Percentiles rank a stretch among this genome's conserved stretches.
phyloP scores from a whole-genome alignment of 2,797 vertebrate species.

The Jordanella pulchra region DNA sequence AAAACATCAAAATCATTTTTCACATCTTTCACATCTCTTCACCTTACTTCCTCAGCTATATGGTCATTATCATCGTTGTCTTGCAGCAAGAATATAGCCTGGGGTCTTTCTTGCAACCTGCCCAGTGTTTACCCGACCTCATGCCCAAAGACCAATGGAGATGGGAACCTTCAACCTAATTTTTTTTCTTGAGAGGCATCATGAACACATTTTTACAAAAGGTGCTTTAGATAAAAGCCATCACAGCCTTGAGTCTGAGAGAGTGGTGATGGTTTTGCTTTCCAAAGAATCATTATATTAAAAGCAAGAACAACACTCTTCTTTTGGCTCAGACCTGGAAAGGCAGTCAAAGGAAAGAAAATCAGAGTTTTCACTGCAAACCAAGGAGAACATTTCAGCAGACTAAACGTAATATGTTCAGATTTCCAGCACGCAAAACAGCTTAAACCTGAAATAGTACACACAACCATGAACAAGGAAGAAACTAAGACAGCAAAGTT shows the following conservation, averaged over 20 bases:
- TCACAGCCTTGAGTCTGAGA: neutral
- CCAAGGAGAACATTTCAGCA: neutral
- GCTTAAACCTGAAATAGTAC: slow-evolving; percentile 43
- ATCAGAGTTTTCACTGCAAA: slow-evolving; percentile 49
- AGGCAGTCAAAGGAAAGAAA: slow-evolving; percentile 42
- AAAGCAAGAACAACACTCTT: neutral
- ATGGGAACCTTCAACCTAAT: neutral
- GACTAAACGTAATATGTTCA: slow-evolving; percentile 49
- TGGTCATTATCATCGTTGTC: neutral
- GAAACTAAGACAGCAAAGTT: slow-evolving; percentile 17
- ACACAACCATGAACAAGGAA: slow-evolving; percentile 24
- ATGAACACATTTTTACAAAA: neutral
- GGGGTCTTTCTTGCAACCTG: neutral
- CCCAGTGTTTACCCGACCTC: neutral
- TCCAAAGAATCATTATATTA: slow-evolving; percentile 3
- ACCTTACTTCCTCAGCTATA: neutral
- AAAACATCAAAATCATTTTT: no score
- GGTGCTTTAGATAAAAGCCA: neutral
- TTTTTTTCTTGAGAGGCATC: neutral
- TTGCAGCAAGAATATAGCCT: neutral
- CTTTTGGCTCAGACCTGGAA: slow-evolving; percentile 25
- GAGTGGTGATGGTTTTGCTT: neutral
- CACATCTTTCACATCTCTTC: neutral
- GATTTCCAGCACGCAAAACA: slow-evolving; percentile 41
- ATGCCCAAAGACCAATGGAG: neutral